Evolutionary conservation across 2,113 vertebrate species (phyloP).

Genomic region (Elephantulus edwardii): DNA sequence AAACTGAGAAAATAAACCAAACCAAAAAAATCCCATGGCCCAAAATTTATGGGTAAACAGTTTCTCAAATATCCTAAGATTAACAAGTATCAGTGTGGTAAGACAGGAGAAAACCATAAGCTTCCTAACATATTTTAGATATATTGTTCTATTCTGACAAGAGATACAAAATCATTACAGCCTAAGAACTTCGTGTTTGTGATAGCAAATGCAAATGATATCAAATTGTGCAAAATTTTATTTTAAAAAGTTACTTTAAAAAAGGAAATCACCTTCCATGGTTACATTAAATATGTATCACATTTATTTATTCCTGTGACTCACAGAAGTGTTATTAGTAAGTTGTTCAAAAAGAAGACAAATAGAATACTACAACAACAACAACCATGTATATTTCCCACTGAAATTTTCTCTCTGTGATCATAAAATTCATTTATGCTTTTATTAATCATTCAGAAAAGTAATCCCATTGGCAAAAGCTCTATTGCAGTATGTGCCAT

Average conservation of each 20-base stretch:
- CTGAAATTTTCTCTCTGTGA: constrained; percentile 49
- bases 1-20: neutral
- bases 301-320: constrained; percentile 14
- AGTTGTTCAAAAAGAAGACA: constrained; percentile 8
- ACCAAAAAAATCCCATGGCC: neutral
- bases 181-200: constrained; percentile 13
- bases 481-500: neutral
- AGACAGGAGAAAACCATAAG: neutral
- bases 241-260: too few species aligned
- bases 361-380: neutral
- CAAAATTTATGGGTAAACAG: neutral
- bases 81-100: neutral
- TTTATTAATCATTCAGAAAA: constrained; percentile 65
- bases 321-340: constrained; percentile 30
- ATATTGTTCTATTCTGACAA: neutral
- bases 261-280: neutral
- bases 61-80: constrained; percentile 22
- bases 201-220: constrained; percentile 17
- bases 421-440: constrained; percentile 55
- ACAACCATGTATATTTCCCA: constrained; percentile 35
- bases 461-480: constrained; percentile 53
- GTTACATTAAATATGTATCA: neutral
- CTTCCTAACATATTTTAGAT: neutral
- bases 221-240: neutral
- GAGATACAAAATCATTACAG: neutral